Base-by-base conservation (phyloP, 2,797 vertebrate genomes). In the Danio aesculapii region DNA sequence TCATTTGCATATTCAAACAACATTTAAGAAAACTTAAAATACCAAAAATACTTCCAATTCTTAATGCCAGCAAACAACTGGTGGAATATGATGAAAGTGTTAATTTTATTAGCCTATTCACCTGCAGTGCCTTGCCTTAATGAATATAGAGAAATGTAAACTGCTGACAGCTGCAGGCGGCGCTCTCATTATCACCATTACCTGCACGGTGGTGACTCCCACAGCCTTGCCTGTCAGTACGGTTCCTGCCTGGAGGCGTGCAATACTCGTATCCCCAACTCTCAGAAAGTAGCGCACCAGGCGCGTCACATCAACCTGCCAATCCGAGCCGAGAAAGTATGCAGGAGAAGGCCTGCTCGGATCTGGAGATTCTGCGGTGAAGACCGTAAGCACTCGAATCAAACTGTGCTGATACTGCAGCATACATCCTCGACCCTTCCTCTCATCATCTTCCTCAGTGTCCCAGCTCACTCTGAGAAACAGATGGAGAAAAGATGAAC, bases 371-470 rank as follows among this genome's bases (percentile, higher is more conserved):
- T 92, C 86, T 14, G 91, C 92, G 0, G 85, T 77, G 75, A 95
- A 95, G 1, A 89, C 94, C 0, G 97, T 95, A 16, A 97, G 89
- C 73, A 98, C 96, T 30, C 94, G 92, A 75, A 98, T 89, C 81
- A 89, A 89, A 0, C 97, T 95, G 0, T 95, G 95, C 75, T 99
- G 98, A 90, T 98, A 98, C 88, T 97, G 98, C 19, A 98, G 94
- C 72, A 96, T 77, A 5, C 97, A 99, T 53, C 97, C 97, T 41
- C 93, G 87, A 69, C 95, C 96, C 78, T 94, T 93, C 87, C 95
- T 96, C 11, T 99, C 97, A 0, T 98, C 96, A 53, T 97, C 97
- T 10, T 99, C 97, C 1, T 98, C 96, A 0, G 96, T 97, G 90
- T 98, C 96, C 91, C 94, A 93, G 0, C 92, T 93, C 1, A 95